phyloP scores from a whole-genome alignment of 2,888 invertebrate species.

The Pterobdella sp. region DNA sequence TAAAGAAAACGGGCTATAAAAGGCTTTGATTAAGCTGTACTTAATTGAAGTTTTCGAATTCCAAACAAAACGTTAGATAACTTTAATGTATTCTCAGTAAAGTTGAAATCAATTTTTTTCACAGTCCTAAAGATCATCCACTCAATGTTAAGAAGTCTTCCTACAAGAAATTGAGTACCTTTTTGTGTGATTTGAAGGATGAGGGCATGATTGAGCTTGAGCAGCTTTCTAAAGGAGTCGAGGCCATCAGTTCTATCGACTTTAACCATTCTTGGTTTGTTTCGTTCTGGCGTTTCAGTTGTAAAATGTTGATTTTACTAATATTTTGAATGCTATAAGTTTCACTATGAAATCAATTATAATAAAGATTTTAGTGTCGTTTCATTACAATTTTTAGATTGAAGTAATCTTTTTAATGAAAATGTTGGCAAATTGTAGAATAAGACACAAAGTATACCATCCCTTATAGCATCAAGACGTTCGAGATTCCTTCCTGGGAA shows the following conservation, averaged over 20 bases:
- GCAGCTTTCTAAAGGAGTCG: slow-evolving; percentile 67
- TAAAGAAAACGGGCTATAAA: no score
- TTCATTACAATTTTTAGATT: background rate
- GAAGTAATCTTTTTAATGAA: background rate
- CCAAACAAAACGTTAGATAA: no score
- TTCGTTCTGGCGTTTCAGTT: background rate
- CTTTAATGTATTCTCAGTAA: no score
- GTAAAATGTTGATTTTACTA: background rate
- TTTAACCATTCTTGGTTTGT: slow-evolving; percentile 44
- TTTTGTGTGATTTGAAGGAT: slow-evolving; percentile 68
- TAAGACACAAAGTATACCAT: no score
- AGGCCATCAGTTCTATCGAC: slow-evolving; percentile 64
- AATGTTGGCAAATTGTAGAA: background rate
- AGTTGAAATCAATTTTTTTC: slow-evolving; percentile 28
- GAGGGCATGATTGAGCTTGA: slow-evolving; percentile 54
- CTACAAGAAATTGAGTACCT: slow-evolving; percentile 78
- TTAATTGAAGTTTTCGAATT: no score
- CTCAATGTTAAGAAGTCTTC: slow-evolving; percentile 80
- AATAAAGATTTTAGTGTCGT: background rate
- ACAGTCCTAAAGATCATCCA: slow-evolving; percentile 61
- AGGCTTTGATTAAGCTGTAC: no score
- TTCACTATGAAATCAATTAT: background rate
- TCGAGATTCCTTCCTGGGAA: background rate
- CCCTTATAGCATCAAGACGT: background rate
- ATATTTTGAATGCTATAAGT: background rate